phyloP scores from a whole-genome alignment of 2,888 invertebrate species.

The Pharmacophagus antenor region DNA sequence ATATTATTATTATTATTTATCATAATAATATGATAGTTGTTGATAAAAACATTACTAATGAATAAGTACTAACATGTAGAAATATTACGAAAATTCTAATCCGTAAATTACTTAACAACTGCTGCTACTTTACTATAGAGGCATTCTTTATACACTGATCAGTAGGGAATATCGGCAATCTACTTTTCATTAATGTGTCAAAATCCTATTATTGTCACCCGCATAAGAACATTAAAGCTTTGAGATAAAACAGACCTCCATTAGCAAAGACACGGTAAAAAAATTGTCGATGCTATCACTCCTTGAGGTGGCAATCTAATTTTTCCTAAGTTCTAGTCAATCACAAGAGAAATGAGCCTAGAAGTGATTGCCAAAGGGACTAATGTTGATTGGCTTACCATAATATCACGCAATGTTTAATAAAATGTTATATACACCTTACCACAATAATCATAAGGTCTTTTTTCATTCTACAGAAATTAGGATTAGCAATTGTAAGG shows the following conservation, averaged over 20 bases:
- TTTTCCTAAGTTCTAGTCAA: conserved; percentile 71
- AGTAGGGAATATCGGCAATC: conserved; percentile 45
- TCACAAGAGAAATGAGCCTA: conserved; percentile 75
- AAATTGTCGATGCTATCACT: conserved; percentile 68
- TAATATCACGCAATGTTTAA: conserved; percentile 34
- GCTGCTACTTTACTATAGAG: conserved; percentile 5
- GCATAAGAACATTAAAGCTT: conserved; percentile 75
- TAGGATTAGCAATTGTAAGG: conserved; percentile 31
- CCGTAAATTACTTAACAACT: background rate
- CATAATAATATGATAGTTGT: too few species aligned
- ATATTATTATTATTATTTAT: too few species aligned
- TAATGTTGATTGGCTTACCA: conserved; percentile 73
- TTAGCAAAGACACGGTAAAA: conserved; percentile 67
- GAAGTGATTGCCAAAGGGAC: conserved; percentile 65
- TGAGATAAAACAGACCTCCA: conserved; percentile 79
- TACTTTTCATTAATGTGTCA: conserved; percentile 71
- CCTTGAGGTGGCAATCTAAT: conserved; percentile 76
- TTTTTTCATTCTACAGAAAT: conserved; percentile 34
- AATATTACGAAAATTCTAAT: background rate
- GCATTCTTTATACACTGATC: conserved; percentile 18
- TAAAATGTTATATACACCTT: conserved; percentile 39
- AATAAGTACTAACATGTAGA: too few species aligned
- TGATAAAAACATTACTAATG: too few species aligned
- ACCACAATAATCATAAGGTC: conserved; percentile 36
- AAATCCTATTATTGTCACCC: conserved; percentile 77